These are phyloP conservation scores for Cynaeus angustus DNA, from an alignment of 2,888 invertebrate genomes.

Conservation along the genomic window DNA sequence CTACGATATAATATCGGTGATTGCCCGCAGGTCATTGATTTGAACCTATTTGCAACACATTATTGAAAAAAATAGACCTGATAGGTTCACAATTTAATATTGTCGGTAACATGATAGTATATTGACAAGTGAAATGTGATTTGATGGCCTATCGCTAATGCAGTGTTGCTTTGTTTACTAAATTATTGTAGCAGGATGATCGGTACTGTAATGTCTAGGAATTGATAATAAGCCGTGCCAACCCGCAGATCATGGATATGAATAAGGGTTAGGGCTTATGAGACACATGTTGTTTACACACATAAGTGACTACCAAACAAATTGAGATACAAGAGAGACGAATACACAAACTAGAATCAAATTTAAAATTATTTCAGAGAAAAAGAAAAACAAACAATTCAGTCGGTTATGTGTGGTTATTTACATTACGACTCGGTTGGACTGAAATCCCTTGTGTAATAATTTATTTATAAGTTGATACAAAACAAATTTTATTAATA, in stretches of 20 bases:
- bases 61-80: no score
- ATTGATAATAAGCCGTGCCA: slow-evolving; percentile 45
- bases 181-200: slow-evolving; percentile 39
- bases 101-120: not conserved
- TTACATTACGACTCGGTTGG: slow-evolving; percentile 34
- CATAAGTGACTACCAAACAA: slow-evolving; percentile 46
- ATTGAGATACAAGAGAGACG: slow-evolving; percentile 38
- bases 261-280: slow-evolving; percentile 43
- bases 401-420: slow-evolving; percentile 22
- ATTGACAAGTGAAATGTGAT: not conserved
- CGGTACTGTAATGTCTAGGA: slow-evolving; percentile 34
- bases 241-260: slow-evolving; percentile 44
- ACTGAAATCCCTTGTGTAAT: slow-evolving; percentile 28
- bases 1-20: not conserved
- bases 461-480: slow-evolving; percentile 40
- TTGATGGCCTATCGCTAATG: slow-evolving; percentile 7
- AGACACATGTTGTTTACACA: slow-evolving; percentile 44
- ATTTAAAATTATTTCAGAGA: slow-evolving; percentile 38
- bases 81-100: no score
- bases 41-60: no score
- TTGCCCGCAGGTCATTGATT: slow-evolving; percentile 1
- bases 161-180: slow-evolving; percentile 34
- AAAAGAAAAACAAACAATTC: slow-evolving; percentile 39
- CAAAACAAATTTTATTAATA: slow-evolving; percentile 39
- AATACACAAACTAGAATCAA: slow-evolving; percentile 28